Base-by-base conservation (phyloP, 2,888 invertebrate genomes). In the Scrobipalpa costella region DNA sequence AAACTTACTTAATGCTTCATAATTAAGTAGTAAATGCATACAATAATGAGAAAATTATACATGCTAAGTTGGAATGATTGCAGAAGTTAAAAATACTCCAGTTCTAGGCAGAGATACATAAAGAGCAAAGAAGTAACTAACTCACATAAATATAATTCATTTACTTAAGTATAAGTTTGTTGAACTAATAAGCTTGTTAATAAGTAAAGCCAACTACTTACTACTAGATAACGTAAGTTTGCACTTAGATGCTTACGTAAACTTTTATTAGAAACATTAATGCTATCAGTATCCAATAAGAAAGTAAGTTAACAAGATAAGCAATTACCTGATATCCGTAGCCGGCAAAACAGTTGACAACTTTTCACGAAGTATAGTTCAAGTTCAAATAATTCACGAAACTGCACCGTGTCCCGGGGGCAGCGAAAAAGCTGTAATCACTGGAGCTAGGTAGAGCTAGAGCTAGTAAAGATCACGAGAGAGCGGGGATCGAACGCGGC, bases 401-500 rank as follows among this genome's bases (percentile, higher is more conserved):
- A 57, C 36, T 38, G 57, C 36, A 57, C 57, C 57, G 55, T 34
- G 38, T 36, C 34, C 57, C 19, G 57, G 57, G 36, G 19, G 38
- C 57, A 57, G 57, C 57, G 27, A 5, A 57, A 57, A 21, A 55
- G 55, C 34, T 55, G 57, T 38, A 17, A 59, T 19, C 59, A 59
- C 40, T 27, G 58, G 40, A 58, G 21, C 40, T 17, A 15, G 34
- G 55, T 8, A 34, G 15, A 33, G 55, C 33, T 52, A 55, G 34
- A 50, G 21, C 50, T 50, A 34, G 55, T 55, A 27, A 5, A n/a
- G n/a, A 55, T 59, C 44, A 40, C 59, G 59, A 59, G 44, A 88
- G 78, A 82, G 76, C 79, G 75, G 73, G 74, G 73, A 73, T 73
- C 68, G 74, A 75, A 70, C 72, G 70, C 66, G 78, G 76, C 78